These are phyloP conservation scores for Lymantria monacha DNA, from an alignment of 2,888 invertebrate genomes.

Conservation along the genomic window DNA sequence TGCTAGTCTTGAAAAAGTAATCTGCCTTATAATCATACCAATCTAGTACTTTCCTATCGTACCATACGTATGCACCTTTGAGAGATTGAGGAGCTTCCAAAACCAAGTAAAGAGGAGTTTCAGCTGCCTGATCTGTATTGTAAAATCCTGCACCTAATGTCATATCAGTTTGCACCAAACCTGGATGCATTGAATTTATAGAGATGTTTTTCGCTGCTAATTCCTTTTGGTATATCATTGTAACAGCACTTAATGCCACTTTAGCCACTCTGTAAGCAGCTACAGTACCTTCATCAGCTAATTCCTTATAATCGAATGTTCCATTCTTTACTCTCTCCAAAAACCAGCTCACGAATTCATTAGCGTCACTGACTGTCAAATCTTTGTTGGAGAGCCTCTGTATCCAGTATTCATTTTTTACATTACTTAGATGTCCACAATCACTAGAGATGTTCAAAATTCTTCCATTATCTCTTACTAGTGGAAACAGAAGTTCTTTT, in stretches of 20 bases:
- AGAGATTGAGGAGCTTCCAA: constrained; percentile 71
- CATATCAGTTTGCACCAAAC: constrained; percentile 90
- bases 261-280: constrained; percentile 87
- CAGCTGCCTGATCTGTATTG: constrained; percentile 80
- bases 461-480: constrained; percentile 85
- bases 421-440: constrained; percentile 82
- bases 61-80: constrained; percentile 86
- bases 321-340: constrained; percentile 64
- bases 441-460: constrained; percentile 89
- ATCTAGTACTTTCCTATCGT: constrained; percentile 75
- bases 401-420: constrained; percentile 73
- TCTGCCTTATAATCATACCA: constrained; percentile 74
- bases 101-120: constrained; percentile 78
- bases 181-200: constrained; percentile 86
- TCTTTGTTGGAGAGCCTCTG: constrained; percentile 37
- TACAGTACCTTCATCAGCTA: constrained; percentile 76
- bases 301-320: constrained; percentile 45
- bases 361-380: constrained; percentile 37
- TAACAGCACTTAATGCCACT: constrained; percentile 86
- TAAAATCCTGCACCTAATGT: constrained; percentile 82
- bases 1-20: constrained; percentile 49
- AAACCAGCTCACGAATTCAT: constrained; percentile 84
- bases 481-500: constrained; percentile 85
- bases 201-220: constrained; percentile 82
- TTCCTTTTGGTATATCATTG: constrained; percentile 84